phyloP scores from a whole-genome alignment of 2,888 invertebrate genomes.

The Mesorhabditis sp. region DNA sequence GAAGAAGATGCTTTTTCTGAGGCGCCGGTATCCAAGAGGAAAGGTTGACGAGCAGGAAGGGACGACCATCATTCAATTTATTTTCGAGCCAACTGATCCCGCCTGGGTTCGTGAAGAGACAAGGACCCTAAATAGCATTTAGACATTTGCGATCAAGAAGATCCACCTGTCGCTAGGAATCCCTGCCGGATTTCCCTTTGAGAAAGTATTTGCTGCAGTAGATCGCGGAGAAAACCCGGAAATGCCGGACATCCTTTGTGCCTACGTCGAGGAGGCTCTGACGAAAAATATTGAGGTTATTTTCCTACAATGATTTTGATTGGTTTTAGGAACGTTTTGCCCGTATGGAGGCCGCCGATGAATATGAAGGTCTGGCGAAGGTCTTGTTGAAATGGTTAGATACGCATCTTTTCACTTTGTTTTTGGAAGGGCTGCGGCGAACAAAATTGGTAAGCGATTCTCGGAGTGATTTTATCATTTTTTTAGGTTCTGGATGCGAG shows the following conservation, averaged over 20 bases:
- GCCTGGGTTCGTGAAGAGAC: not conserved
- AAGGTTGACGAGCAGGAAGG: not conserved
- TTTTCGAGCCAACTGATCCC: not conserved
- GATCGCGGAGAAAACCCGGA: not conserved
- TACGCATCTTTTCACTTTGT: constrained; percentile 16
- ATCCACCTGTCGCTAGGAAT: not conserved
- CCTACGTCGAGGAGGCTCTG: constrained; percentile 6
- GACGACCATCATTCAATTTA: not conserved
- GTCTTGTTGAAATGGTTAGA: constrained; percentile 14
- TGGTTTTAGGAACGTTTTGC: not conserved
- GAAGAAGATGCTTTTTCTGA: not conserved
- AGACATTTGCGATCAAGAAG: not conserved
- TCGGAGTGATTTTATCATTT: not conserved
- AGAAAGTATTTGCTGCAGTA: not conserved
- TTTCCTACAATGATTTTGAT: not conserved
- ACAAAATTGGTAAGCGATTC: constrained; percentile 13
- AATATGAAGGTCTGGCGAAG: constrained; percentile 12
- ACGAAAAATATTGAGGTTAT: constrained; percentile 8
- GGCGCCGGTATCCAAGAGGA: not conserved
- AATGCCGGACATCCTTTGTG: constrained; percentile 10
- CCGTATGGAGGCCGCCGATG: constrained; percentile 6
- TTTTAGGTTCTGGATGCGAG: constrained; percentile 9
- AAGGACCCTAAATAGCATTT: not conserved
- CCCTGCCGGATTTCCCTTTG: not conserved
- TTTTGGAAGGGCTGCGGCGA: constrained; percentile 20